Percentiles rank a stretch among this genome's conserved stretches.
Conservation (phyloP, 2,113 vertebrate species). For the Aix galericulata region DNA sequence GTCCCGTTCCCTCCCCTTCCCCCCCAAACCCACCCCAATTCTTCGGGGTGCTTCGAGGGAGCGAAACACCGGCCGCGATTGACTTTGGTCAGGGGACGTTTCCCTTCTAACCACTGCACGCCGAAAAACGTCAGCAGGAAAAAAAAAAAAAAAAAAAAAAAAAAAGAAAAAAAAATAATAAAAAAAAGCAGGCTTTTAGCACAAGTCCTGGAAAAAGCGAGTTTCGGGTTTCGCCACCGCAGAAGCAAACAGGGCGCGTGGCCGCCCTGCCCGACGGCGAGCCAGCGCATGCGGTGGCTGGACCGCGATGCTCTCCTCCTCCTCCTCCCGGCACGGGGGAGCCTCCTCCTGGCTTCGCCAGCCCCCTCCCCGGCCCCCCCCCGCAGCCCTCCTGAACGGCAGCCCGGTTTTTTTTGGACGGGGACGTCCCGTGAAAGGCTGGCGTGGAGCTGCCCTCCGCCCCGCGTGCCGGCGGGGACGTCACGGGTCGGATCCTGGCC, state of each 20-base stretch:
- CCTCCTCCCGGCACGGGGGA: neutral
- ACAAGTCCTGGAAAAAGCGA: neutral
- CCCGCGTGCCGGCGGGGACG: too few relatives aligned
- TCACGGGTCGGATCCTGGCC: neutral
- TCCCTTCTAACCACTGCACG: neutral
- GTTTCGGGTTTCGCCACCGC: neutral
- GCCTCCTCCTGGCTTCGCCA: neutral
- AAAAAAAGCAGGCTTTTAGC: neutral
- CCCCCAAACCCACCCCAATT: rapidly evolving
- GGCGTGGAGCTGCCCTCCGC: too few relatives aligned
- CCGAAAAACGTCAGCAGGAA: neutral
- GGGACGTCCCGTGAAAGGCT: neutral
- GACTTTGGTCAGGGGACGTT: neutral
- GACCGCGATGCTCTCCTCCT: neutral
- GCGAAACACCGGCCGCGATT: rapidly evolving
- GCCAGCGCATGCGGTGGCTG: neutral
- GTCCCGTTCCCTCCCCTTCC: neutral
- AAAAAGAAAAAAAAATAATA: neutral
- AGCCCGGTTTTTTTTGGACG: neutral
- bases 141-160: neutral
- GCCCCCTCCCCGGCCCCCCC: too few relatives aligned
- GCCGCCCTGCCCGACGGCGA: neutral
- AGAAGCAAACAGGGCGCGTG: neutral
- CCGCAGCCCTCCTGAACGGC: rapidly evolving
- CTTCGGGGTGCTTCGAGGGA: neutral